Evolutionary conservation across 2,888 invertebrate species (phyloP), one percentile per base, ranked within the genome.

Genomic region (Mythimna albipuncta): DNA sequence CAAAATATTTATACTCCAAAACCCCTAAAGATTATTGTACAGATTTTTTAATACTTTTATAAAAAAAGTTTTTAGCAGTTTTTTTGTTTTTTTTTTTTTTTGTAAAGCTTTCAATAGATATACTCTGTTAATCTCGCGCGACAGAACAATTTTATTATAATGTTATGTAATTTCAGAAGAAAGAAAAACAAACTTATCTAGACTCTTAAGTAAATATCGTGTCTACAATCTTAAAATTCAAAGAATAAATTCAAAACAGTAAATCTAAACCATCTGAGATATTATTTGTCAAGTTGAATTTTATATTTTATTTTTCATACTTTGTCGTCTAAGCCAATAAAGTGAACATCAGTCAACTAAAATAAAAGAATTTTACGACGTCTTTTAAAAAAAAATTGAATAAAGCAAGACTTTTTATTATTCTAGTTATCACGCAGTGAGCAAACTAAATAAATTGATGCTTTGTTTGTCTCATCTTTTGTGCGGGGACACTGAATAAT

Each of bases 251-350:
- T 11, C 13, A 41, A 63, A 57, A 78, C 26, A 54, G 19, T 47
- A 54, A 68, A 65, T 63, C 64, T 67, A 50, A 77, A 64, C 21
- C 47, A 10, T 47, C 47, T 52, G 6, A 52, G 10, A 70, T 61
- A 41, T 54, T 62, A 52, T 82, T 70, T 64, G 26, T 59, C 32
- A 66, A 69, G 52, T 65, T 66, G 16, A 7, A 66, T 79, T 73
- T 61, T n/a, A 47, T 3, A 70, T 82, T 81, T 73, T 59, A 70
- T 72, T 69, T 72, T 74, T 69, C 44, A 65, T 72, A 57, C 41
- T 81, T 68, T 61, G 68, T 75, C 35, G 57, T 84, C 64, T 58
- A 44, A 68, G 47, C 64, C 61, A 77, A 81, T 81, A 77, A 81
- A 69, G 19, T 65, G 59, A 68, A 74, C 71, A 77, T 77, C 72